phyloP scores from a whole-genome alignment of 2,113 vertebrate genomes.

The Dicrurus megarhynchus region DNA sequence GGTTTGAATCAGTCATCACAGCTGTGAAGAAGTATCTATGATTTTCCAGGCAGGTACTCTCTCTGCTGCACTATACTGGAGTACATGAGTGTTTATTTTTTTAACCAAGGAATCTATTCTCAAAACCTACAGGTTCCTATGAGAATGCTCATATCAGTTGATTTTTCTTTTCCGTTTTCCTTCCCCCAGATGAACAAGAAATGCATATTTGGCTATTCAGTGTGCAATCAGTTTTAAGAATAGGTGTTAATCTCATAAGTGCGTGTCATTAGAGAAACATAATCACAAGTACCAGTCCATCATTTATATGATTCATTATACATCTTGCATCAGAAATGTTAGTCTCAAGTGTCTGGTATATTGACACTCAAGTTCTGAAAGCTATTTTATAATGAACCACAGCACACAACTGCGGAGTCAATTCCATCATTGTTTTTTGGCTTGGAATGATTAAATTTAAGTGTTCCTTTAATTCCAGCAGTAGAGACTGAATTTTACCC shows the following conservation, averaged over 20 bases:
- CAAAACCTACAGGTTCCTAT: neutral
- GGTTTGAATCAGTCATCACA: neutral
- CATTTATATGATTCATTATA: neutral
- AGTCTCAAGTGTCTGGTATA: neutral
- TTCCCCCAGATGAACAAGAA: neutral
- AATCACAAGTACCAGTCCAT: neutral
- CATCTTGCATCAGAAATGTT: neutral
- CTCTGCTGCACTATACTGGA: neutral
- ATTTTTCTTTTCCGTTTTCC: neutral
- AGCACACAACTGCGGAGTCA: neutral
- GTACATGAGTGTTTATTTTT: neutral
- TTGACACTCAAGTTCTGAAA: neutral
- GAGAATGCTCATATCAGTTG: neutral
- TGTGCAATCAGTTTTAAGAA: neutral
- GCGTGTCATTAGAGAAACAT: neutral
- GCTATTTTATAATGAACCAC: neutral
- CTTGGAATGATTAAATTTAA: neutral
- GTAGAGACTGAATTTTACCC: neutral
- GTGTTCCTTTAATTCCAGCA: neutral
- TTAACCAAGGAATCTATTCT: neutral
- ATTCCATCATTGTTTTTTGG: neutral
- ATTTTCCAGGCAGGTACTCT: neutral
- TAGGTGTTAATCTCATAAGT: neutral
- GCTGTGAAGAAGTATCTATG: neutral
- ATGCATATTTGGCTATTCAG: neutral